These are phyloP conservation scores for Phasia obesa DNA, from an alignment of 2,888 invertebrate species.

Conservation along the genomic window DNA sequence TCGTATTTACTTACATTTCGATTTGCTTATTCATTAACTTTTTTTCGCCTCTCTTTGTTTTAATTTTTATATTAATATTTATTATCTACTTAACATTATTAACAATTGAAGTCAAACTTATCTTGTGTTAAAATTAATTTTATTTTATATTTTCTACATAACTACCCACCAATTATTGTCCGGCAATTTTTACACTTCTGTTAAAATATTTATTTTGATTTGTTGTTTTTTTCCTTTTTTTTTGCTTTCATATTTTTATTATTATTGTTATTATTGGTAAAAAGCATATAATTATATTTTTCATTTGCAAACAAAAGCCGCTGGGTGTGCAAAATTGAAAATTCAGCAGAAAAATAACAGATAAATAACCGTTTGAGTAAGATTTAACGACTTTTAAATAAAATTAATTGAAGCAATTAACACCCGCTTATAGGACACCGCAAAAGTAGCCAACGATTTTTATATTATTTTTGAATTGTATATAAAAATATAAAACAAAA, in stretches of 20 bases:
- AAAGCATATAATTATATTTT: slow-evolving; percentile 41
- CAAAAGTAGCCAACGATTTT: slow-evolving; percentile 58
- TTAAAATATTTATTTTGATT: slow-evolving; percentile 21
- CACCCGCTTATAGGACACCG: slow-evolving; percentile 58
- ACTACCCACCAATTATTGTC: slow-evolving; percentile 43
- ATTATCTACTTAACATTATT: slow-evolving; percentile 47
- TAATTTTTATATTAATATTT: slow-evolving; percentile 34
- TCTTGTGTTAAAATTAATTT: slow-evolving; percentile 46
- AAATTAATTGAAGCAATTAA: slow-evolving; percentile 70
- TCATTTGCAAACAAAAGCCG: slow-evolving; percentile 41
- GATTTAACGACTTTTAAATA: slow-evolving; percentile 68
- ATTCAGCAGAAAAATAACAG: slow-evolving; percentile 38
- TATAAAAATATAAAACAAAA: background rate
- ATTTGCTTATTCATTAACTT: background rate
- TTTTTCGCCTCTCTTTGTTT: background rate
- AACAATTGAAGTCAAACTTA: slow-evolving; percentile 50
- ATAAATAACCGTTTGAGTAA: slow-evolving; percentile 27
- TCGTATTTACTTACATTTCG: background rate
- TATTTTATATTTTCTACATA: slow-evolving; percentile 34
- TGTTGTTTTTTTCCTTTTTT: slow-evolving; percentile 26
- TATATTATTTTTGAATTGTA: slow-evolving; percentile 2
- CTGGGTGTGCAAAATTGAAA: slow-evolving; percentile 12
- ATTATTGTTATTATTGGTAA: slow-evolving; percentile 47
- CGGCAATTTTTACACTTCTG: slow-evolving; percentile 7
- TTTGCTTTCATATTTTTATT: background rate